Percentiles rank a stretch among this genome's conserved stretches.
Evolutionary conservation across 2,797 vertebrate genomes (phyloP).

Genomic region (Diceros bicornis): DNA sequence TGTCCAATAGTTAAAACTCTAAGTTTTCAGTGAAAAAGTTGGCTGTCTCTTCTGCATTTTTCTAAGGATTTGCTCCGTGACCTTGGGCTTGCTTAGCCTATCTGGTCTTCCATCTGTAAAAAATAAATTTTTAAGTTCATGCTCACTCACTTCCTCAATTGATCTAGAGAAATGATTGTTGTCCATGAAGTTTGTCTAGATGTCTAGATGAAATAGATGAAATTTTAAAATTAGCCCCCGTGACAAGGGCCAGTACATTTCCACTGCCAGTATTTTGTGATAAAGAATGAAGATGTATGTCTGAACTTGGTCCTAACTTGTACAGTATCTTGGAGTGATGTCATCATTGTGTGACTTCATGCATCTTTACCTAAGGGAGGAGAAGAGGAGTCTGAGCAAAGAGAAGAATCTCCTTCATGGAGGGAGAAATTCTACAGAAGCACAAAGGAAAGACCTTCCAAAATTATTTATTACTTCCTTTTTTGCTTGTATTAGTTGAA

Average conservation of each 20-base stretch:
- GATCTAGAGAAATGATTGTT: constrained; percentile 7
- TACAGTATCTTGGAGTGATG: not conserved
- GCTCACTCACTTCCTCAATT: constrained; percentile 46
- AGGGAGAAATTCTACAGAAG: constrained; percentile 21
- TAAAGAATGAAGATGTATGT: constrained; percentile 13
- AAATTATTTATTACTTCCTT: not conserved
- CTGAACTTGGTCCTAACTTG: not conserved
- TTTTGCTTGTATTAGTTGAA: not conserved
- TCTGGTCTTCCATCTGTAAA: constrained; percentile 62
- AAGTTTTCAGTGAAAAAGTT: constrained; percentile 43
- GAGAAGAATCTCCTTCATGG: not conserved
- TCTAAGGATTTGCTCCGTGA: constrained; percentile 33
- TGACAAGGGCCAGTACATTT: constrained; percentile 60
- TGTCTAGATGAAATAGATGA: not conserved
- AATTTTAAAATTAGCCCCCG: constrained; percentile 22
- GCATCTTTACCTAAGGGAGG: not conserved
- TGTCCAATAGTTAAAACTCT: not conserved
- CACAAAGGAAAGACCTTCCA: constrained; percentile 34
- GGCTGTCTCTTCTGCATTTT: constrained; percentile 58
- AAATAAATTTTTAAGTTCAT: constrained; percentile 59
- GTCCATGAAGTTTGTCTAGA: constrained; percentile 39
- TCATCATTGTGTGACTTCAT: not conserved
- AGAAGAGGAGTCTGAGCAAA: constrained; percentile 39
- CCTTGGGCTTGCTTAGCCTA: constrained; percentile 23
- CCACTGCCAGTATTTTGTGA: not conserved